Evolutionary conservation across 1,140 invertebrate genomes (phyloP), one percentile per base, ranked within the genome.

Genomic region (Heterodera carotae): DNA sequence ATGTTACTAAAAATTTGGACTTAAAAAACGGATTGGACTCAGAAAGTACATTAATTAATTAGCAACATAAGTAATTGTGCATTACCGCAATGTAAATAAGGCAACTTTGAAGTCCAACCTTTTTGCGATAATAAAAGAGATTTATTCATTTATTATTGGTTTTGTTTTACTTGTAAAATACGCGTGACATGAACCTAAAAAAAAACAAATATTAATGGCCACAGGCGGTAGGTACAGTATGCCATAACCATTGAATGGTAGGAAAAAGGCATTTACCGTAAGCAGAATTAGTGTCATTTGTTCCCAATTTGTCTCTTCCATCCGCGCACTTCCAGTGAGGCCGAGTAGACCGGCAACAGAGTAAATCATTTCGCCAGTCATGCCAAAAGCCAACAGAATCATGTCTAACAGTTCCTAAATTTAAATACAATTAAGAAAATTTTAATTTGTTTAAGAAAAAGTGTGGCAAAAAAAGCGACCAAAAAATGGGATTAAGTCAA

Each of bases 321-420:
- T 66, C 27, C 18, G 62, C 15, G 62, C 33, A n/a, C 62, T 66
- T 15, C 85, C 85, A 27, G 80, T 84, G 27, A 86, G 73, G 25
- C 85, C 85, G 18, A 86, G 79, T 12, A 86, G 71, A 31, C 85
- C 85, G 33, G 85, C 86, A 0, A 86, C 83, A 2, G 85, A 86
- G 69, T 87, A 86, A 64, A 86, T 83, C 69, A 86, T 76, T 76
- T 86, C 85, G 10, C 85, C 85, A 31, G 85, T 80, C 77, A 86
- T 77, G 48, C 85, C 85, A 39, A 86, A 74, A 12, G 81, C 79
- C 4, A 86, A 62, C 27, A 86, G 64, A 71, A 86, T 86, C 68
- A 87, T 80, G 72, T 86, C 85, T 12, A 86, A 73, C 25, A 86
- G 79, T 69, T 86, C 84, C 80, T 86, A 59, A 64, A 53, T n/a